Conservation (phyloP, 2,888 invertebrate species). For the Tiliacea aurago region DNA sequence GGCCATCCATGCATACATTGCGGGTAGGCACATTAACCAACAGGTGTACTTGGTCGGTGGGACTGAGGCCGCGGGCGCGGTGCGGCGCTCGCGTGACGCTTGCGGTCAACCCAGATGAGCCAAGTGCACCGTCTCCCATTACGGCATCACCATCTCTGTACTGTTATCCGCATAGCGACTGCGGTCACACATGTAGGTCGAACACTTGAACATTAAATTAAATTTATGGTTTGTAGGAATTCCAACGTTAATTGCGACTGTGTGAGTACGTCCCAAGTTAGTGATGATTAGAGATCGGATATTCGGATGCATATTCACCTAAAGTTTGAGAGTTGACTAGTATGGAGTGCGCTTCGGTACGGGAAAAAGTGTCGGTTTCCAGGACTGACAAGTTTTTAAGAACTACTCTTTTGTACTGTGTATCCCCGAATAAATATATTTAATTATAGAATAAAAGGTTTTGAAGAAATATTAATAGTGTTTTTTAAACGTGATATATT, state of each 20-base stretch:
- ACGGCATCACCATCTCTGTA: conserved; percentile 76
- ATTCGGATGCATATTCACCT: no score
- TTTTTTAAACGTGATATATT: no score
- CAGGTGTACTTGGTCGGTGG: conserved; percentile 57
- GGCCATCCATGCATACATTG: conserved; percentile 58
- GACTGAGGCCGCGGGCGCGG: conserved; percentile 23
- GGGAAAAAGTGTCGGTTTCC: no score
- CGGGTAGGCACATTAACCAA: conserved; percentile 57
- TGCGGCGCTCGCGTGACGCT: conserved; percentile 68
- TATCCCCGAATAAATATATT: no score
- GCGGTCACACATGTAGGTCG: conserved; percentile 85
- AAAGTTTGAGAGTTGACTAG: no score
- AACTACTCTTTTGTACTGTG: no score
- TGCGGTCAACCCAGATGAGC: conserved; percentile 85
- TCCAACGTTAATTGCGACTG: conserved; percentile 77
- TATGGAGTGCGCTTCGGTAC: no score
- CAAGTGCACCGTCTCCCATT: conserved; percentile 71
- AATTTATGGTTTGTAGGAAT: conserved; percentile 82
- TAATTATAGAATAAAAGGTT: no score
- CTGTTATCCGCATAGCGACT: conserved; percentile 85
- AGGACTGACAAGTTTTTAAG: no score
- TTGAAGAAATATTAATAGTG: no score
- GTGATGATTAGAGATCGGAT: conserved; percentile 44
- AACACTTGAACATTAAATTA: conserved; percentile 83
- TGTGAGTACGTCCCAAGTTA: conserved; percentile 50